Conservation (phyloP, 1,140 invertebrate species). For the Drosophila nannoptera region DNA sequence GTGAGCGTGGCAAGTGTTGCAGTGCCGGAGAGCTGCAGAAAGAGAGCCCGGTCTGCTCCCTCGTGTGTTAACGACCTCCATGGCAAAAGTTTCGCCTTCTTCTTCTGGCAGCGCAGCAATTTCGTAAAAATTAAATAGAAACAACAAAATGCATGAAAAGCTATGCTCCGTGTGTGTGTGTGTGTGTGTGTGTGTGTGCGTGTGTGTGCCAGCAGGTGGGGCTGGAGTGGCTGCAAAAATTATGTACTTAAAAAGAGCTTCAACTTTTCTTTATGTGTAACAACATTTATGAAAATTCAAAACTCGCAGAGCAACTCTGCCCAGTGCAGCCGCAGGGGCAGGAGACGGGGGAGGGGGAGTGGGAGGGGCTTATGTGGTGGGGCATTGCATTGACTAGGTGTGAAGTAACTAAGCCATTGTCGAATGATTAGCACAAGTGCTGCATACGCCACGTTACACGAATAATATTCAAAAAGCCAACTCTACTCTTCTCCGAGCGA, state of each 20-base stretch:
- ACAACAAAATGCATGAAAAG: slow-evolving; percentile 45
- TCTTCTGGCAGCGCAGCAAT: slow-evolving; percentile 72
- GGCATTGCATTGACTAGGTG: slow-evolving; percentile 11
- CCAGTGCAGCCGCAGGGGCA: neutral
- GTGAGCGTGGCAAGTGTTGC: slow-evolving; percentile 21
- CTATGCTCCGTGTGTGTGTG: neutral
- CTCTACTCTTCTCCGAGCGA: slow-evolving; percentile 9
- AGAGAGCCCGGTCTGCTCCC: neutral
- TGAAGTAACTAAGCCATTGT: slow-evolving; percentile 28
- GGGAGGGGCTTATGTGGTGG: neutral
- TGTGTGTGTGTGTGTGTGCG: neutral
- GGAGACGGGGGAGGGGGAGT: neutral
- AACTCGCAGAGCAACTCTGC: slow-evolving; percentile 29
- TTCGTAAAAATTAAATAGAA: slow-evolving; percentile 78
- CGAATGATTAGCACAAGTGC: slow-evolving; percentile 31
- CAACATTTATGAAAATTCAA: slow-evolving; percentile 74
- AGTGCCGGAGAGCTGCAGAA: neutral
- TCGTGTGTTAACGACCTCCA: slow-evolving; percentile 71
- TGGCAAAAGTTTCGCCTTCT: slow-evolving; percentile 64
- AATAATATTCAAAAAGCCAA: slow-evolving; percentile 23
- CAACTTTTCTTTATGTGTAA: slow-evolving; percentile 72
- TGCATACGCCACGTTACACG: slow-evolving; percentile 30
- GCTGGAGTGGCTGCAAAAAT: slow-evolving; percentile 53
- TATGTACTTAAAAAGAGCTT: slow-evolving; percentile 75
- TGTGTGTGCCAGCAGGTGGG: slow-evolving; percentile 35